phyloP scores from a whole-genome alignment of 2,797 vertebrate species.

The Amazona ochrocephala region DNA sequence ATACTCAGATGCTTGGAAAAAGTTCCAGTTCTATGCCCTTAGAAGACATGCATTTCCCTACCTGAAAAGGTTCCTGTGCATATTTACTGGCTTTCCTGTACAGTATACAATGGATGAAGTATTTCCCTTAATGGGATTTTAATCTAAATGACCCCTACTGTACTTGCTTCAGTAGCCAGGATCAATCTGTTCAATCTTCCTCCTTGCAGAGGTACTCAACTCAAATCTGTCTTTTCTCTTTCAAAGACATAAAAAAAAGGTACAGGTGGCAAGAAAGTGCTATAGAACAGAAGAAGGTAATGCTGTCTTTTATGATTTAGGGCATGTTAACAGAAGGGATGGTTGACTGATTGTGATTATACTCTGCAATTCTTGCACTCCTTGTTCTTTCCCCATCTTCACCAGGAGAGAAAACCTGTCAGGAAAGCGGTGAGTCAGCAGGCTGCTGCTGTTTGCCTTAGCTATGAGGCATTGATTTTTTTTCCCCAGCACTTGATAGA shows the following conservation, averaged over 20 bases:
- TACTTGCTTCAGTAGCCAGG: not conserved
- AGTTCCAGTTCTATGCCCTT: not conserved
- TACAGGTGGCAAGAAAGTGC: not conserved
- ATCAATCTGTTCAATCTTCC: slow-evolving; percentile 14
- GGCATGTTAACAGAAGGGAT: slow-evolving; percentile 29
- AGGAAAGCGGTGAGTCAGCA: slow-evolving; percentile 54
- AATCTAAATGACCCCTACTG: not conserved
- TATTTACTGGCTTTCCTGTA: not conserved
- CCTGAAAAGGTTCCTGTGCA: not conserved
- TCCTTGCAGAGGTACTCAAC: not conserved
- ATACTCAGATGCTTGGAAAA: not conserved
- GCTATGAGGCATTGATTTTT: slow-evolving; percentile 58
- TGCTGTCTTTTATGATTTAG: slow-evolving; percentile 34
- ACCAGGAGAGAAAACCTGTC: slow-evolving; percentile 24
- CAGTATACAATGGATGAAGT: rapidly evolving
- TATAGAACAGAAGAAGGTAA: not conserved
- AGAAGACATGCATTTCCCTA: not conserved
- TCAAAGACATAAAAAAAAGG: not conserved
- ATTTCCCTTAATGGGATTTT: not conserved
- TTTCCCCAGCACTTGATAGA: not conserved
- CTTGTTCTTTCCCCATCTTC: not conserved
- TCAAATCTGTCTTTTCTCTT: not conserved
- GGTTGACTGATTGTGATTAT: slow-evolving; percentile 21
- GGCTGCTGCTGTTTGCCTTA: slow-evolving; percentile 37
- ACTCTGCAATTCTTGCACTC: not conserved